Base-by-base conservation (phyloP, 1,140 invertebrate species). In the Caerostris darwini region DNA sequence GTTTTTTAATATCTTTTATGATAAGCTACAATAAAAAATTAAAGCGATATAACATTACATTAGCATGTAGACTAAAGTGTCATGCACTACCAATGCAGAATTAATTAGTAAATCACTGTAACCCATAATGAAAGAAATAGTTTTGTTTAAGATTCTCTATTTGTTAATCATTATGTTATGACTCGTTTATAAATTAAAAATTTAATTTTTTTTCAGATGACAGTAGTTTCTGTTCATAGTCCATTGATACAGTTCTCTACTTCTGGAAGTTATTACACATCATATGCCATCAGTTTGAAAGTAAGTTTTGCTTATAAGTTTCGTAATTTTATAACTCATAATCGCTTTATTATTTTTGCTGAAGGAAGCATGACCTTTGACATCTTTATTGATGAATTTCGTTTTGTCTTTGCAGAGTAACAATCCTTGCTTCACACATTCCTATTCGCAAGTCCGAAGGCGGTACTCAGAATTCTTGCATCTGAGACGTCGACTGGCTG, bases 221-320 rank as follows among this genome's bases (percentile, higher is more conserved):
- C 90, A 12, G 77, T 92, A 19, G 90, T 92, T 6, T 92, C 90
- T 67, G 90, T 92, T 3, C 90, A 92, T 57, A 92, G 81, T 54
- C 90, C 90, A 12, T 85, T 92, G 56, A 92, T 92, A 92, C 81
- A 92, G 81, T 92, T 61, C 50, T 92, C 81, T 19, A 5, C 59
- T 34, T 34, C 57, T 4, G 90, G 81, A 85, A 85, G 81, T 69
- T 92, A 92, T 34, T 92, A 92, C 61, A 92, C 90, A 67, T 92
- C 90, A 7, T 92, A 92, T 69, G 90, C 90, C n/a, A 92, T 92
- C 7, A 85, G 90, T 67, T 85, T 92, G 4, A 92, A 92, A 61
- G 90, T 92, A 92, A 82, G 14, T 61, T 61, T 58, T 34, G 34
- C 34, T 34, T 67, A 5, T 1, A 10, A 67, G 64, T 7, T 67